Evolutionary conservation across 2,113 vertebrate genomes (phyloP).

Genomic region (Psilopsiagon aurifrons): DNA sequence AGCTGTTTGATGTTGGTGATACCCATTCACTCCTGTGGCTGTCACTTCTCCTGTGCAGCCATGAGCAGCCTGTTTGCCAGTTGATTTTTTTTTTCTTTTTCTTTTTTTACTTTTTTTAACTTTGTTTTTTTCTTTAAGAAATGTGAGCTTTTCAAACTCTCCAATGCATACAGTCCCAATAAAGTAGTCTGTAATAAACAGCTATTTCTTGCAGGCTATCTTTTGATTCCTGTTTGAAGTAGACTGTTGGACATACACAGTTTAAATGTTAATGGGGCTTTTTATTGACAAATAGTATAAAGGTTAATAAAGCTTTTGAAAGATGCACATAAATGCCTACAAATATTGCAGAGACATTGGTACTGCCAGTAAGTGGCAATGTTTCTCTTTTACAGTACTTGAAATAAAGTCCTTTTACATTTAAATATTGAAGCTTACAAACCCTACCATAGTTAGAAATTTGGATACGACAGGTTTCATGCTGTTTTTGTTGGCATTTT

Average conservation of each 20-base stretch:
- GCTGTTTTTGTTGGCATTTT: background rate
- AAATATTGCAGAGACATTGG: background rate
- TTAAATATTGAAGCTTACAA: conserved; percentile 8
- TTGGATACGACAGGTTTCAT: background rate
- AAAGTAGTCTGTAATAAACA: background rate
- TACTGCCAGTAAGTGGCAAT: conserved; percentile 60
- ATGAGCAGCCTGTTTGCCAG: background rate
- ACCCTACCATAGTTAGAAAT: background rate
- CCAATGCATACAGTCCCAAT: background rate
- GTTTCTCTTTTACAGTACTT: conserved; percentile 17
- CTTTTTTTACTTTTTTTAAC: background rate
- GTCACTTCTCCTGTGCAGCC: background rate
- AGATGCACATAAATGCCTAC: conserved; percentile 34
- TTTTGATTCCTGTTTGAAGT: conserved; percentile 42
- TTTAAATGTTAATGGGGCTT: conserved; percentile 68
- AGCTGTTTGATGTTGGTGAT: background rate
- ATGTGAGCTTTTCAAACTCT: background rate
- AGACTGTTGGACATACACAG: conserved; percentile 28
- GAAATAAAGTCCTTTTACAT: background rate
- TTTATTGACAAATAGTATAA: conserved; percentile 59
- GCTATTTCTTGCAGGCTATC: background rate
- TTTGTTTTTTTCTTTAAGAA: background rate
- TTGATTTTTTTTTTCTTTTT: background rate
- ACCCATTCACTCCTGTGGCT: background rate
- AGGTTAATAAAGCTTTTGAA: conserved; percentile 65